Conservation (phyloP, 1,140 invertebrate species). For the Amphibalanus amphitrite region DNA sequence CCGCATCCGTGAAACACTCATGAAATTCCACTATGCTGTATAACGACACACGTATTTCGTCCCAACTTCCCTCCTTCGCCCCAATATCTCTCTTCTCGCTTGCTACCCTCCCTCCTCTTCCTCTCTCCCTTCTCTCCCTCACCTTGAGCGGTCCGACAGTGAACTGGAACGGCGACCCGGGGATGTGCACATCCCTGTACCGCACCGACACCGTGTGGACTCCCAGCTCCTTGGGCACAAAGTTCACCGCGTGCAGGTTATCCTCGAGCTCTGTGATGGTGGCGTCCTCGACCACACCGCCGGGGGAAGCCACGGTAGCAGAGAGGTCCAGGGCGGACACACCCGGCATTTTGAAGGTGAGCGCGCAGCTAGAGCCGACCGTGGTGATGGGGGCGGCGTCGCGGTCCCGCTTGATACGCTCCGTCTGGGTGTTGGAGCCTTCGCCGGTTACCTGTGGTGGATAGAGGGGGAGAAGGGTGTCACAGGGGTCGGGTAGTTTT, state of each 20-base stretch:
- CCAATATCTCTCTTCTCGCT: too few species aligned
- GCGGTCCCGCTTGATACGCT: conserved; percentile 74
- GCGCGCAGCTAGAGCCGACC: conserved; percentile 85
- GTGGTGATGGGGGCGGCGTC: conserved; percentile 86
- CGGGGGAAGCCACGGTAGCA: conserved; percentile 80
- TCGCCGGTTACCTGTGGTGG: conserved; percentile 47
- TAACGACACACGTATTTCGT: too few species aligned
- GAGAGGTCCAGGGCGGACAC: conserved; percentile 81
- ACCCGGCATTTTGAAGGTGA: conserved; percentile 90
- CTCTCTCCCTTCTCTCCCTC: background rate
- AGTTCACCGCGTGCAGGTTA: conserved; percentile 88
- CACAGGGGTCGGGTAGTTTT: too few species aligned
- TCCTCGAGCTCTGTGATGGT: conserved; percentile 83
- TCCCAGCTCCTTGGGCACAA: conserved; percentile 93
- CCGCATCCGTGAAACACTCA: too few species aligned
- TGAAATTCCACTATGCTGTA: too few species aligned
- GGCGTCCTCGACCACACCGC: conserved; percentile 74
- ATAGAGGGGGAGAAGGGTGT: too few species aligned
- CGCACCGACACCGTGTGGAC: conserved; percentile 92
- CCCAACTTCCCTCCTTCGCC: too few species aligned
- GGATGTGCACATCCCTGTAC: conserved; percentile 93
- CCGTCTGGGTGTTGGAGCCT: conserved; percentile 71
- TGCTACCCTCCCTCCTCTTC: too few species aligned
- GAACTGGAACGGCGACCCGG: conserved; percentile 78
- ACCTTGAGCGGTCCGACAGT: conserved; percentile 45